Conservation (phyloP, 1,140 invertebrate genomes). For the Drosophila nebulosa region DNA sequence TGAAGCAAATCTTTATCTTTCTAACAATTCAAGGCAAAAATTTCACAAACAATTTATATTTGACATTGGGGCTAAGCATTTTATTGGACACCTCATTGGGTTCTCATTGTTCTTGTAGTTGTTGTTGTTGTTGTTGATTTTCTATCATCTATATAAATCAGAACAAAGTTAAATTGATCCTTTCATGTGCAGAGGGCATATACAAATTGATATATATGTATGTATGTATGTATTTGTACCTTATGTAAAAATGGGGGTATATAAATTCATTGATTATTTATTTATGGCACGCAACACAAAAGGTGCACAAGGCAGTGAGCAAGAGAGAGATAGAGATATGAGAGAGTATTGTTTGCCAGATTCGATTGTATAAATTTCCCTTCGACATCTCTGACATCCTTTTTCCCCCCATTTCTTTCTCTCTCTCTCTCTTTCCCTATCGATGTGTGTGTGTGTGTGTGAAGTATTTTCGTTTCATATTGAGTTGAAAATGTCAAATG, state of each 20-base stretch:
- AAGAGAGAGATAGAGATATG: not conserved
- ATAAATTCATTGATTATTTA: slow-evolving; percentile 76
- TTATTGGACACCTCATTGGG: slow-evolving; percentile 6
- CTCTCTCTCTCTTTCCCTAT: not conserved
- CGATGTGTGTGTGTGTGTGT: slow-evolving; percentile 16
- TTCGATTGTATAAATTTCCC: slow-evolving; percentile 50
- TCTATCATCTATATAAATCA: slow-evolving; percentile 48
- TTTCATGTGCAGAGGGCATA: slow-evolving; percentile 58
- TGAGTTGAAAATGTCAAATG: slow-evolving; percentile 76
- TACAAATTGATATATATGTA: slow-evolving; percentile 50
- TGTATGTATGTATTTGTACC: slow-evolving; percentile 47
- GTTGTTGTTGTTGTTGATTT: slow-evolving; percentile 1
- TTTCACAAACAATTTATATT: not conserved
- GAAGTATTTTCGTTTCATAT: slow-evolving; percentile 73
- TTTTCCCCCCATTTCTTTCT: not conserved
- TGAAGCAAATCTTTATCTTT: not conserved
- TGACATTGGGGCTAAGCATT: not conserved
- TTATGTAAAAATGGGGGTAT: slow-evolving; percentile 36
- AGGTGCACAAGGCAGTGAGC: slow-evolving; percentile 17
- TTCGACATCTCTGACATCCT: not conserved
- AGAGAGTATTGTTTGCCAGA: slow-evolving; percentile 49
- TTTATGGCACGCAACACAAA: slow-evolving; percentile 64
- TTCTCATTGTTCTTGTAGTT: not conserved
- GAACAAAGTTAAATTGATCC: slow-evolving; percentile 68
- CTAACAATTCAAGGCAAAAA: not conserved